Evolutionary conservation across 2,113 vertebrate species (phyloP).

Genomic region (Thymallus thymallus): DNA sequence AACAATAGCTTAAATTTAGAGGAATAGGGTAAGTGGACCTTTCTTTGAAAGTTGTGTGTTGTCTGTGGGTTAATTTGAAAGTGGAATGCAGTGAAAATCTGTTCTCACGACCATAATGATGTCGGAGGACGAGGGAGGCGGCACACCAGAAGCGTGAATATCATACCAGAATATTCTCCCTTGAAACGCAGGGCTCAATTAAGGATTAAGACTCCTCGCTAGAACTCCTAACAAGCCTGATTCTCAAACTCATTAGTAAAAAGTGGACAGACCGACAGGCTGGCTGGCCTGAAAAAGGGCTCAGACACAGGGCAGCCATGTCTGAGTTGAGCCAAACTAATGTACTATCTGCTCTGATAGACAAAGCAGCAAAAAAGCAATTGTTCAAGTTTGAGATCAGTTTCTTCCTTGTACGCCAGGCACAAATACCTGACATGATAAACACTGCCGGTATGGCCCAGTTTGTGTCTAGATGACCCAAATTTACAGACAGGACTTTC

Average conservation of each 20-base stretch:
- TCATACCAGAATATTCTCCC: conserved; percentile 42
- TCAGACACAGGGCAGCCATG: conserved; percentile 8
- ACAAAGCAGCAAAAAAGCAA: no score
- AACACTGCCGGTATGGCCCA: no score
- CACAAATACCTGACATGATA: no score
- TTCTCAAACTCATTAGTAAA: conserved; percentile 44
- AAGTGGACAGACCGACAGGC: not conserved
- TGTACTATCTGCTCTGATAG: no score
- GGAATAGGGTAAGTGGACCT: not conserved
- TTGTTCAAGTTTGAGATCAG: no score
- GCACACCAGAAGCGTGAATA: conserved; percentile 50
- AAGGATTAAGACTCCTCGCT: conserved; percentile 49
- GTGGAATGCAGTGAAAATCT: conserved; percentile 6
- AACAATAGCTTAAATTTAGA: no score
- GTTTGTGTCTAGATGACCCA: no score
- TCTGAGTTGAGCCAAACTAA: not conserved
- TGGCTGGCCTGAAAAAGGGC: conserved; percentile 15
- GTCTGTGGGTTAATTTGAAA: not conserved
- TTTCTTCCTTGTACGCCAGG: no score
- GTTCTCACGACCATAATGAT: conserved; percentile 54
- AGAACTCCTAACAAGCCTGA: conserved; percentile 26
- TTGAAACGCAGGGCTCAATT: conserved; percentile 53
- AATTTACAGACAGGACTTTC: no score
- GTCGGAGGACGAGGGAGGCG: conserved; percentile 24
- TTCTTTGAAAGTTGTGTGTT: not conserved